A percentile compares a stretch with the other conserved stretches of the same genome.
Conservation (phyloP, 2,888 invertebrate species). For the Caenorhabditis doughertyi region DNA sequence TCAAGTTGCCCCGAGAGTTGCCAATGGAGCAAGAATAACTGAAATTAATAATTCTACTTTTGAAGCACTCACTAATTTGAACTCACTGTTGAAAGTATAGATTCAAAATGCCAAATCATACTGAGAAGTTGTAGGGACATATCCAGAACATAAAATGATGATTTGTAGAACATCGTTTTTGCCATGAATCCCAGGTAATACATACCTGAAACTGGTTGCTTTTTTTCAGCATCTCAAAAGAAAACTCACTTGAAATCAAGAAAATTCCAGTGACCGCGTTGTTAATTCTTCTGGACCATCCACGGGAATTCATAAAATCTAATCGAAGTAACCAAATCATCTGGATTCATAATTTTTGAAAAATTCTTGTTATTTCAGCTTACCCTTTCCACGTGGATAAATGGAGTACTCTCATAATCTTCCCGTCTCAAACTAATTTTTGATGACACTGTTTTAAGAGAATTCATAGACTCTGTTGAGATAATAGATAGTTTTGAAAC, state of each 20-base stretch:
- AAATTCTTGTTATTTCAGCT: background rate
- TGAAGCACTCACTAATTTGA: too few species aligned
- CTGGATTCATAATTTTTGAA: background rate
- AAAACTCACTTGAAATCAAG: constrained; percentile 27
- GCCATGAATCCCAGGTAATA: constrained; percentile 53
- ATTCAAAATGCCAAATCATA: constrained; percentile 53
- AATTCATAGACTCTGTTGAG: constrained; percentile 26
- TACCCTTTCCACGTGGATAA: constrained; percentile 25
- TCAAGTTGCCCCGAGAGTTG: constrained; percentile 61
- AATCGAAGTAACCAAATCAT: constrained; percentile 38
- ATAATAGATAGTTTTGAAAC: constrained; percentile 20
- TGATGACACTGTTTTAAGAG: constrained; percentile 20
- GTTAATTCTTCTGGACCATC: constrained; percentile 29
- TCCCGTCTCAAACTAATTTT: constrained; percentile 13
- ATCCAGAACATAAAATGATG: constrained; percentile 43
- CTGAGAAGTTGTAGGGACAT: constrained; percentile 45
- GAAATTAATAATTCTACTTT: too few species aligned
- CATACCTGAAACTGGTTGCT: constrained; percentile 16
- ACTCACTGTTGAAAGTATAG: constrained; percentile 34
- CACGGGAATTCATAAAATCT: constrained; percentile 29
- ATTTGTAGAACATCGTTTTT: constrained; percentile 52
- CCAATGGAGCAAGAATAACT: constrained; percentile 64
- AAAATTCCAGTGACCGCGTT: constrained; percentile 19
- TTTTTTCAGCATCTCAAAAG: background rate
- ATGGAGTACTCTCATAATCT: constrained; percentile 33